Base-by-base conservation (phyloP, 1,140 invertebrate species). In the Cherax destructor region DNA sequence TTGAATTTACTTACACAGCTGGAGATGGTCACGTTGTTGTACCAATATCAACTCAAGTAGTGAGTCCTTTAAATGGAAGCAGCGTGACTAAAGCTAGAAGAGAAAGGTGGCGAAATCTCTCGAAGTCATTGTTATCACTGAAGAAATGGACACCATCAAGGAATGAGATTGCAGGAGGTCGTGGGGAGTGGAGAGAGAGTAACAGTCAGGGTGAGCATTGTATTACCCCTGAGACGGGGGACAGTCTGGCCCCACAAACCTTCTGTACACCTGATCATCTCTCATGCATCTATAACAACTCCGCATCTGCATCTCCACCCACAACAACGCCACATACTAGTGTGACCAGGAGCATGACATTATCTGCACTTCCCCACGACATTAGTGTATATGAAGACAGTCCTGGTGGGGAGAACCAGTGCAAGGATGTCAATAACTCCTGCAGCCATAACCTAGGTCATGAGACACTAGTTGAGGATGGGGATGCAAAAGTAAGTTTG, bases 51-150 rank as follows among this genome's bases (percentile, higher is more conserved):
- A 10, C 21, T 10, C 9, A 74, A 59, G 24, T 52, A n/a, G 5
- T 21, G 47, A 72, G 74, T 41, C 30, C n/a, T 13, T 5, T 50
- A 18, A 10, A 72, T 47, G 30, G 49, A 49, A 49, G n/a, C 41
- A 61, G 72, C 10, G 50, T 21, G 18, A 49, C 11, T 10, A 83
- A 83, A 30, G 49, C 30, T 24, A 83, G 52, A 74, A 24, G 76
- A 49, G 85, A 87, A 10, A 56, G 76, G 7, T 74, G 84, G 74
- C 13, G 21, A 30, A 61, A 76, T 59, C 24, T 77, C 7, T 87
- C 85, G 3, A 78, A 61, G 56, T 78, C 85, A 11, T 50, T 72
- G 49, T 61, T 87, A 56, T 21, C 85, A 3, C 52, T 78, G 21
- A 49, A 56, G 56, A 87, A 61, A 24, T 49, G 52, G 3, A 21